Base-by-base conservation (phyloP, 2,797 vertebrate genomes). In the Ciconia nigra region DNA sequence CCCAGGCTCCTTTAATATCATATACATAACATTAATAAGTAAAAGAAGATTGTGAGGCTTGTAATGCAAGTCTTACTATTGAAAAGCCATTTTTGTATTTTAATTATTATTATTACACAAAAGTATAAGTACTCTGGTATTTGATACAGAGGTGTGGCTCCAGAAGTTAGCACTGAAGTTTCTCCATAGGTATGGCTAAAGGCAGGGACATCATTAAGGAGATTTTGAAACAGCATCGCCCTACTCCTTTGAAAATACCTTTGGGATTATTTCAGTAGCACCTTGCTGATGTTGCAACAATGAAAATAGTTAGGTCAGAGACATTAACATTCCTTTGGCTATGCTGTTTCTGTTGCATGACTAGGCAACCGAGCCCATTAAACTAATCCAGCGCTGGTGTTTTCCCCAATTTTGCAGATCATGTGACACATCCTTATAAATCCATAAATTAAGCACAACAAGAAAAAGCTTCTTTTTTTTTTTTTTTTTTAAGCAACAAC, bases 241-340 rank as follows among this genome's bases (percentile, higher is more conserved):
- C 91, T 76, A 94, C 95, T 97, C 81, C 91, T 97, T 90, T 83
- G 79, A 94, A 94, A 96, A 97, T 97, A 96, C 89, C 90, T 92
- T 93, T 97, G 66, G 79, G 81, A 95, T 97, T 97, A 95, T 94
- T 97, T 97, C 96, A 96, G 84, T 74, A 86, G 82, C 73, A 90
- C 91, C 89, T 94, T 90, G 69, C 90, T 97, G 89, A 72, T 96
- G 95, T 94, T 92, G 91, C 96, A 98, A 96, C 83, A 69, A 78
- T 80, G 94, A 91, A 97, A 97, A 97, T 97, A 95, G 92, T 87
- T 96, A 96, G 98, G 97, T 95, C 93, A 95, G 59, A 97, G 93
- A 89, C 70, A 87, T 90, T 97, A 96, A 83, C 95, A 96, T 97
- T 97, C 95, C 92, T 97, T 87, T 81, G 67, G 65, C 63, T 93